phyloP scores from a whole-genome alignment of 1,140 invertebrate genomes.

The Doryteuthis pealeii region DNA sequence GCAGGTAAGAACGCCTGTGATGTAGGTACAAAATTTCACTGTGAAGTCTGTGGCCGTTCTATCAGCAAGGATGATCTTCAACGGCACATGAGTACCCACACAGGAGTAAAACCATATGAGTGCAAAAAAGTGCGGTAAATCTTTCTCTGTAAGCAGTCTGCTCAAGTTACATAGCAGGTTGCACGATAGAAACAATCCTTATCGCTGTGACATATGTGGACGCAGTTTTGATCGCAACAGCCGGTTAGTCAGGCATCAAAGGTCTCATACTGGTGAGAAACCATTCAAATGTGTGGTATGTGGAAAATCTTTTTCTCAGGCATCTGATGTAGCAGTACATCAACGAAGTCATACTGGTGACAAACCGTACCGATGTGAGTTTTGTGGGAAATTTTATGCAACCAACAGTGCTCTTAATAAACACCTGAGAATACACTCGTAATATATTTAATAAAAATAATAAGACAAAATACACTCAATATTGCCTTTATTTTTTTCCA shows the following conservation, averaged over 20 bases:
- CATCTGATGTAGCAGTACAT: constrained; percentile 61
- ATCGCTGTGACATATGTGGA: constrained; percentile 16
- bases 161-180: neutral
- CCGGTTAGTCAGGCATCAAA: constrained; percentile 51
- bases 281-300: neutral
- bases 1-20: no score
- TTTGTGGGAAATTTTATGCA: constrained; percentile 29
- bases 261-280: neutral
- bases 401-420: constrained; percentile 28
- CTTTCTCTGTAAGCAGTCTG: neutral
- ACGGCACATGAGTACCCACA: neutral
- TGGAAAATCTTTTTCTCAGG: neutral
- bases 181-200: constrained; percentile 17
- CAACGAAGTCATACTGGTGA: constrained; percentile 65
- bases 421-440: constrained; percentile 66
- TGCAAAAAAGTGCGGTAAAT: neutral
- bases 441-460: constrained; percentile 18
- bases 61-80: neutral
- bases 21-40: neutral
- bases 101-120: neutral
- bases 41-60: neutral
- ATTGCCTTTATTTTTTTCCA: constrained; percentile 92
- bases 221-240: constrained; percentile 9
- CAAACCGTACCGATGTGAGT: constrained; percentile 63
- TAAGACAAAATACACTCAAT: no score